These are phyloP conservation scores for Andrena minutula DNA, from an alignment of 2,888 invertebrate genomes.

Conservation along the genomic window DNA sequence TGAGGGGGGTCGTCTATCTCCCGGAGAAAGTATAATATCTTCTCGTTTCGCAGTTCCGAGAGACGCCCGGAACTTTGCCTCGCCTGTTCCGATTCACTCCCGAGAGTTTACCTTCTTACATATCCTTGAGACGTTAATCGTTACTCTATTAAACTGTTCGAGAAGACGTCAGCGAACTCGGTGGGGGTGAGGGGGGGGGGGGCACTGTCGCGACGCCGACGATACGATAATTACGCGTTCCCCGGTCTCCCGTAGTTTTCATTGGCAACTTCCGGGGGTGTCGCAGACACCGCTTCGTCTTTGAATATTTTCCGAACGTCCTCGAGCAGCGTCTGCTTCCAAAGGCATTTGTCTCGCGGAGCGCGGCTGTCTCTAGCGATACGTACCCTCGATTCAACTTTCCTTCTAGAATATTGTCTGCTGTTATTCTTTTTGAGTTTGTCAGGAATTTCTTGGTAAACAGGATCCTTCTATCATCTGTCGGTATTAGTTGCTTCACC, in stretches of 20 bases:
- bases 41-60: conserved; percentile 34
- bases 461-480: too few relatives aligned
- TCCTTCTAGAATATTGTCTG: background rate
- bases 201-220: conserved; percentile 16
- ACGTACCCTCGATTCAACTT: background rate
- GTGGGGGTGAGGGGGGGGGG: conserved; percentile 3
- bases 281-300: background rate
- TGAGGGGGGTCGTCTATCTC: conserved; percentile 17
- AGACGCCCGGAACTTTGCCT: conserved; percentile 22
- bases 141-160: conserved; percentile 49
- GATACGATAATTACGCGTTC: conserved; percentile 45
- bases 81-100: conserved; percentile 25
- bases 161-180: conserved; percentile 26
- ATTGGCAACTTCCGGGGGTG: conserved; percentile 21
- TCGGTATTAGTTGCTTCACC: too few relatives aligned
- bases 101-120: conserved; percentile 50
- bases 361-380: background rate
- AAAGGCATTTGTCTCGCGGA: background rate
- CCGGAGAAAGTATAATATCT: conserved; percentile 48
- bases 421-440: too few relatives aligned
- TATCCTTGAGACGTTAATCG: conserved; percentile 54
- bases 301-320: background rate
- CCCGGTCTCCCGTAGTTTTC: conserved; percentile 18
- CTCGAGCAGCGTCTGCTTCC: background rate
- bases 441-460: background rate